phyloP scores from a whole-genome alignment of 2,888 invertebrate species.

The Steromphala cineraria region DNA sequence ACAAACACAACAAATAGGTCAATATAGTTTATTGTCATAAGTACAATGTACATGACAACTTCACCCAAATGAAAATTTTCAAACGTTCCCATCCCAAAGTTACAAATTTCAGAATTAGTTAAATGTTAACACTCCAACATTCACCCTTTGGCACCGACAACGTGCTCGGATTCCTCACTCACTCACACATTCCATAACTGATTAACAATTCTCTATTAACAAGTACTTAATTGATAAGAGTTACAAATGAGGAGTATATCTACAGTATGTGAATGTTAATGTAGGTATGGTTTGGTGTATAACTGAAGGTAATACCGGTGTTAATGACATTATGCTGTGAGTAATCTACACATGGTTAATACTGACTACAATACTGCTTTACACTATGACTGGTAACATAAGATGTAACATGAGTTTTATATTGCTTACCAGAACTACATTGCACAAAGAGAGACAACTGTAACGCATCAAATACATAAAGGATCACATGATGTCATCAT shows the following conservation, averaged over 20 bases:
- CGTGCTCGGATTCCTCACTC: neutral
- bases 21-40: neutral
- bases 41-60: neutral
- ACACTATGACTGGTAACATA: neutral
- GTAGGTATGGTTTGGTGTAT: too few species aligned
- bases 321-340: too few species aligned
- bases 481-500: too few species aligned
- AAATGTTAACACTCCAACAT: neutral
- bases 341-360: neutral
- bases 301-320: too few species aligned
- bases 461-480: too few species aligned
- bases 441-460: too few species aligned
- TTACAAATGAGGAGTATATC: too few species aligned
- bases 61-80: constrained; percentile 10
- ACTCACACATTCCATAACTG: neutral
- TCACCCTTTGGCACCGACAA: neutral
- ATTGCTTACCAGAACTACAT: too few species aligned
- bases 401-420: too few species aligned
- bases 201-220: too few species aligned
- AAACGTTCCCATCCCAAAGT: constrained; percentile 4
- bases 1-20: neutral
- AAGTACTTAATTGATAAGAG: too few species aligned
- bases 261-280: too few species aligned
- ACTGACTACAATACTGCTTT: constrained; percentile 1
- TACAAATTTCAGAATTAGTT: neutral